Base-by-base conservation (phyloP, 2,797 vertebrate genomes). In the Babyrousa celebensis region DNA sequence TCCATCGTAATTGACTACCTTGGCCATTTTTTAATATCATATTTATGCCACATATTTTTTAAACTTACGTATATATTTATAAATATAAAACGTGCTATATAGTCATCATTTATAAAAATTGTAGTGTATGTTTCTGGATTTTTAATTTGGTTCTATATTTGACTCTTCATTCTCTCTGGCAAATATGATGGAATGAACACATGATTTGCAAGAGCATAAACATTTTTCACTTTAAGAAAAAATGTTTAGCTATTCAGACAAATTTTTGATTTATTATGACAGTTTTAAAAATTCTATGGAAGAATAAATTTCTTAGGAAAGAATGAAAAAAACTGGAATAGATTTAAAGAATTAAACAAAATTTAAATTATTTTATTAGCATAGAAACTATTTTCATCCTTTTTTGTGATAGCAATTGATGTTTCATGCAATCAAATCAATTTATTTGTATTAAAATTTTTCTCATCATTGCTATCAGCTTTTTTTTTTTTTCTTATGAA, bases 191-290 rank as follows among this genome's bases (percentile, higher is more conserved):
- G 63, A 71, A 3, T 71, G 14, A 21, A 91, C 85, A 32, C 17
- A 52, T 70, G 18, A n/a, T n/a, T 91, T 85, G 21, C 3, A 2
- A 14, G 18, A 87, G 3, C 6, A 75, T 54, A 84, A 23, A 63
- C n/a, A 32, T 90, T 80, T 72, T 94, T 63, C 5, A 65, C 12
- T 67, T 0, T 75, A 23, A 27, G 32, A 95, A 77, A 94, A 85
- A 29, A 27, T 71, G 65, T 68, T 63, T 16, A 70, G 6, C 4
- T 67, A 54, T 5, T 65, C 15, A 52, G 25, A 16, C 6, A 85
- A 71, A 20, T 80, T 87, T 86, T 86, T 85, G 16, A 18, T 86
- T 92, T 84, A 83, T 79, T 48, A 2, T 74, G 11, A 89, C 16
- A 91, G 6, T 25, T 75, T 87, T 48, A 60, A 89, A 90, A 36